phyloP scores from a whole-genome alignment of 2,797 vertebrate species.

The Hozukius guyotensis region DNA sequence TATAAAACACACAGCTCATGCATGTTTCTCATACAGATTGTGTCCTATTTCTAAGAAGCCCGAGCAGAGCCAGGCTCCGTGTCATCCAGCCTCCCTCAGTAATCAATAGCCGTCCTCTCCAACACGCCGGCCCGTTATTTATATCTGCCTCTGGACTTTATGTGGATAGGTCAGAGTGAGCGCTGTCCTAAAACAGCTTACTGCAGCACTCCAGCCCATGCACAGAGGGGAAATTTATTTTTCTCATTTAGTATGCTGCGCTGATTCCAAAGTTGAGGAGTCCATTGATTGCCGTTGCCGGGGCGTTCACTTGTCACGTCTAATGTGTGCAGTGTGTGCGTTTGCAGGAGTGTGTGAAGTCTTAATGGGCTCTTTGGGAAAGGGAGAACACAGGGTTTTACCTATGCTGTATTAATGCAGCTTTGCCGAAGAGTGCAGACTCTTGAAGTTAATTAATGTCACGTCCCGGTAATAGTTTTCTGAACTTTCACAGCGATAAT shows the following conservation, averaged over 20 bases:
- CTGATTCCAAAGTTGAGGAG: slow-evolving; percentile 71
- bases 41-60: slow-evolving; percentile 45
- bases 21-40: background rate
- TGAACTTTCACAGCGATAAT: slow-evolving; percentile 28
- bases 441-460: slow-evolving; percentile 42
- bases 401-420: slow-evolving; percentile 10
- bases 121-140: slow-evolving; percentile 71
- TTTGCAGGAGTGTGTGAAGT: slow-evolving; percentile 39
- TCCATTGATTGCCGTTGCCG: slow-evolving; percentile 70
- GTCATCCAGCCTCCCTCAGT: slow-evolving; percentile 58
- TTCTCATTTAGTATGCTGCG: slow-evolving; percentile 77
- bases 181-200: slow-evolving; percentile 77
- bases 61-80: slow-evolving; percentile 51
- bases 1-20: background rate
- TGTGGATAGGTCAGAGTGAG: slow-evolving; percentile 75
- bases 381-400: slow-evolving; percentile 20
- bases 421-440: slow-evolving; percentile 1
- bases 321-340: slow-evolving; percentile 50
- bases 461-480: slow-evolving; percentile 22
- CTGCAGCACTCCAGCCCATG: slow-evolving; percentile 68
- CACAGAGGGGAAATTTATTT: slow-evolving; percentile 69
- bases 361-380: slow-evolving; percentile 51
- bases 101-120: slow-evolving; percentile 78
- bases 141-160: slow-evolving; percentile 68
- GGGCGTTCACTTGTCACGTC: slow-evolving; percentile 46